These are phyloP conservation scores for Euplexia lucipara DNA, from an alignment of 2,888 invertebrate species.

Conservation along the genomic window DNA sequence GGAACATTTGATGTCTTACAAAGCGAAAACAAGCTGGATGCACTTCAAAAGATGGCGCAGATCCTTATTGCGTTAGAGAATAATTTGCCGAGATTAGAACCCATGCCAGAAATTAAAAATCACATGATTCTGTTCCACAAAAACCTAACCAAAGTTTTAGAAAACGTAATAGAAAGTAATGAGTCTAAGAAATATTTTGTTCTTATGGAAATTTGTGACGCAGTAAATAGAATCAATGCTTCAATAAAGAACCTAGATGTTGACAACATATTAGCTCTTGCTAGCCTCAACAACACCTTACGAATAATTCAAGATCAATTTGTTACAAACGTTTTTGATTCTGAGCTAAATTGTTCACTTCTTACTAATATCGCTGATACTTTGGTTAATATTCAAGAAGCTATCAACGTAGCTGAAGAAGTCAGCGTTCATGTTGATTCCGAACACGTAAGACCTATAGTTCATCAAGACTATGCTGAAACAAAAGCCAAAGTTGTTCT, in stretches of 20 bases:
- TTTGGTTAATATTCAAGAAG: conserved; percentile 78
- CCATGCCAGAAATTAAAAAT: conserved; percentile 73
- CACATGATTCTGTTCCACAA: conserved; percentile 84
- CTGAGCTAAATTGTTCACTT: conserved; percentile 79
- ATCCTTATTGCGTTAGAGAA: conserved; percentile 85
- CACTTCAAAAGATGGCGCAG: conserved; percentile 87
- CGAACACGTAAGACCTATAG: conserved; percentile 77
- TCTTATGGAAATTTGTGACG: conserved; percentile 83
- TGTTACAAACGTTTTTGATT: conserved; percentile 77
- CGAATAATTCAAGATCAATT: conserved; percentile 80
- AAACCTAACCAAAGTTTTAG: conserved; percentile 90
- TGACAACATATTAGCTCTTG: conserved; percentile 75
- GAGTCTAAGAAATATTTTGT: conserved; percentile 82
- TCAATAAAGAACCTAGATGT: conserved; percentile 78
- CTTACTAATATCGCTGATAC: conserved; percentile 77
- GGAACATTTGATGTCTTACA: conserved; percentile 84
- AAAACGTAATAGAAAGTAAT: conserved; percentile 90
- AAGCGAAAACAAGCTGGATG: conserved; percentile 85
- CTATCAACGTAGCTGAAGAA: conserved; percentile 79
- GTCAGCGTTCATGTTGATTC: conserved; percentile 75
- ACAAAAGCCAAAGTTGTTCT: conserved; percentile 75
- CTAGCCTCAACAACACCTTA: conserved; percentile 81
- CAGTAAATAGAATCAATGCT: conserved; percentile 79
- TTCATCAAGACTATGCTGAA: conserved; percentile 56
- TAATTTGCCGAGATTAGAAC: conserved; percentile 78